Percentiles rank a stretch among this genome's conserved stretches.
These are phyloP conservation scores for Thalassoma bifasciatum DNA, from an alignment of 2,113 vertebrate species.

Conservation along the genomic window DNA sequence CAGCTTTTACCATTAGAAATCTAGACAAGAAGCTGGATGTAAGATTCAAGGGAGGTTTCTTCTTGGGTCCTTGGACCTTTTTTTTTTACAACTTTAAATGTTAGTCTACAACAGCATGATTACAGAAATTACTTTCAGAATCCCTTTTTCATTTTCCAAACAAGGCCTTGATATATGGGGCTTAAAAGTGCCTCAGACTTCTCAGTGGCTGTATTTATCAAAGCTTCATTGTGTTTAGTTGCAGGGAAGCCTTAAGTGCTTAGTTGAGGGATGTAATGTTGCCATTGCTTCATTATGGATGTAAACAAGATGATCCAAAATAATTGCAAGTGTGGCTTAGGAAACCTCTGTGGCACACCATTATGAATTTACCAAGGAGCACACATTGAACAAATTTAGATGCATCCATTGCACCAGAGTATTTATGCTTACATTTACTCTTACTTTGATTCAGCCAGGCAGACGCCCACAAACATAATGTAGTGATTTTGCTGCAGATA, in stretches of 20 bases:
- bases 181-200: conserved; percentile 36
- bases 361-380: conserved; percentile 70
- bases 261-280: conserved; percentile 59
- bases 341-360: conserved; percentile 68
- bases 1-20: background rate
- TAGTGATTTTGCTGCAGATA: conserved; percentile 67
- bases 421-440: conserved; percentile 74
- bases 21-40: conserved; percentile 15
- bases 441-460: conserved; percentile 75
- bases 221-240: conserved; percentile 50
- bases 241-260: conserved; percentile 56
- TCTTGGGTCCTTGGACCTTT: conserved; percentile 25
- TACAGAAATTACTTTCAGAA: conserved; percentile 8
- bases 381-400: conserved; percentile 81
- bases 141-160: conserved; percentile 16
- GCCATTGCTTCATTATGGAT: conserved; percentile 64
- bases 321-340: conserved; percentile 67
- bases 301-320: conserved; percentile 67
- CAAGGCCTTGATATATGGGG: conserved; percentile 17
- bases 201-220: conserved; percentile 47
- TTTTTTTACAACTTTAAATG: conserved; percentile 13
- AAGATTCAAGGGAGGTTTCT: background rate
- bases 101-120: conserved; percentile 22
- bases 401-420: conserved; percentile 54
- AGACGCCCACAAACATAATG: conserved; percentile 72